Conservation (phyloP, 2,888 invertebrate genomes). For the Clostera curtula region DNA sequence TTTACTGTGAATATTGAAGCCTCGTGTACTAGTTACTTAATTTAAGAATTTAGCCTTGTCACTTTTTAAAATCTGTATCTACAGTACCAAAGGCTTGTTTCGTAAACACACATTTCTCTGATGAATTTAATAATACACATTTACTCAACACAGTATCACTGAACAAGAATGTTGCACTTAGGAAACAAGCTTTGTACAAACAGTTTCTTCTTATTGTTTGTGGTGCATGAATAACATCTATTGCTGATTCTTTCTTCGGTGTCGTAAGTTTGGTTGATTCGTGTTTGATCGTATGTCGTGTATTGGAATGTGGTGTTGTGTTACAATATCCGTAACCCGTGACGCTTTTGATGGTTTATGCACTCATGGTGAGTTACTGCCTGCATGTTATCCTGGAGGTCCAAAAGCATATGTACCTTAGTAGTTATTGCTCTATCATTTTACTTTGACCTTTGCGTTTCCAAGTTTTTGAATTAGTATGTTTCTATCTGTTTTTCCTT, state of each 20-base stretch:
- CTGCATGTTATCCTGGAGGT: conserved; percentile 15
- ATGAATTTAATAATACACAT: conserved; percentile 9
- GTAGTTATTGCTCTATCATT: conserved; percentile 13
- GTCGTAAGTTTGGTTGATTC: conserved; percentile 38
- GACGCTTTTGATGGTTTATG: conserved; percentile 51
- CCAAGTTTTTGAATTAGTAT: no score
- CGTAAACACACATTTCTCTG: conserved; percentile 16
- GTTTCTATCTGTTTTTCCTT: no score
- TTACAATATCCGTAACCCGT: conserved; percentile 33
- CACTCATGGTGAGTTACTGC: conserved; percentile 28
- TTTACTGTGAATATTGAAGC: conserved; percentile 23
- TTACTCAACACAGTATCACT: conserved; percentile 5
- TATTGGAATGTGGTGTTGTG: conserved; percentile 66
- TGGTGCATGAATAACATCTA: conserved; percentile 76
- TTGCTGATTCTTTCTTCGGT: conserved; percentile 38
- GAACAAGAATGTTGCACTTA: conserved; percentile 14
- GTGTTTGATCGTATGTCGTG: conserved; percentile 25
- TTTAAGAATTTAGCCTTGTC: conserved; percentile 6
- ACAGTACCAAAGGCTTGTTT: conserved; percentile 30
- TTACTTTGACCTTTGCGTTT: conserved; percentile 31
- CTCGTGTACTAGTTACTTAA: conserved; percentile 7
- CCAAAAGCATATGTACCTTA: no score
- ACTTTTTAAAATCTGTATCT: conserved; percentile 11
- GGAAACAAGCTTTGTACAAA: conserved; percentile 28
- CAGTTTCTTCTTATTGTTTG: conserved; percentile 32